Base-by-base conservation (phyloP, 2,888 invertebrate genomes). In the Hypercompe scribonia region DNA sequence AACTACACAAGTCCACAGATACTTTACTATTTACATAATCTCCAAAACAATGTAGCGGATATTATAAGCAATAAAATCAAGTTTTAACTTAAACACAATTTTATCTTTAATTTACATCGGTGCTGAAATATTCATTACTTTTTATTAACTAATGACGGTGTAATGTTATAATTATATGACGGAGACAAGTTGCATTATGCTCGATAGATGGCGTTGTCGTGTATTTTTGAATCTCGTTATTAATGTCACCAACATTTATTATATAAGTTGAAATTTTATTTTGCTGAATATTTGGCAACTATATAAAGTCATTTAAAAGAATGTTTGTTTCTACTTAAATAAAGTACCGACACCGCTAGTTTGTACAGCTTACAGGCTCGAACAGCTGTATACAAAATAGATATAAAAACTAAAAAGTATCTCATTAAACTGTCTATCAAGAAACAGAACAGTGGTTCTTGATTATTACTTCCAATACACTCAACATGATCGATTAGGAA, bases 401-500 rank as follows among this genome's bases (percentile, higher is more conserved):
- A 39, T 39, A 5, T 36, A 15, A 33, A 34, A n/a, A n/a, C n/a
- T 67, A 67, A 72, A 67, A 33, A 61, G 46, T 3, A 61, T 34
- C 31, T 18, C 15, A 50, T 68, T 67, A 69, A 50, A 31, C n/a
- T 65, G 15, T 13, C 68, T 1, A 61, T 66, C 50, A 71, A 24
- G 18, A 0, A 65, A 72, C 13, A 65, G 5, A 65, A 54, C 61
- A 31, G 15, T 61, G 31, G 61, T 31, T 18, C 31, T 61, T n/a
- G n/a, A 66, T 72, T 36, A 73, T 71, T 73, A 72, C 36, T 11
- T 63, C 65, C 74, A 74, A 81, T 74, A 50, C 63, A 66, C 65
- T 72, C 34, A 72, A 77, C 65, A 39, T 5, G 69, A 78, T 85
- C 79, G 78, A 85, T 83, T 85, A 83, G 73, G 75, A 81, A 50